Evolutionary conservation across 2,797 vertebrate genomes (phyloP).

Genomic region (Sebastes elongatus): DNA sequence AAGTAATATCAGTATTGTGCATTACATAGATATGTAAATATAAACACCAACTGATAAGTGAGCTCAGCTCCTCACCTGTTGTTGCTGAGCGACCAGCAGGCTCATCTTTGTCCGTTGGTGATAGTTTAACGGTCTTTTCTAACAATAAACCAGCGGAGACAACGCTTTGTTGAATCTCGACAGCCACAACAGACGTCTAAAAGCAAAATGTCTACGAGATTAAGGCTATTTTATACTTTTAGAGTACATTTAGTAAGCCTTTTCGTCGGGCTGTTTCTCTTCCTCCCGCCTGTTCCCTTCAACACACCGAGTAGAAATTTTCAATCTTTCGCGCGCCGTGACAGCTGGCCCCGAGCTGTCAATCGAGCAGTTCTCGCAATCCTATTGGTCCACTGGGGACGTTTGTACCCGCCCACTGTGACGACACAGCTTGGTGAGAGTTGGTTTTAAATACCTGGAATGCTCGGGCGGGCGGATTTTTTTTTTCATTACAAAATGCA

Average conservation of each 20-base stretch:
- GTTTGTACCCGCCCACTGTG: slow-evolving; percentile 27
- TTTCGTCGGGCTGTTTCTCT: not conserved
- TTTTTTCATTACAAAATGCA: not conserved
- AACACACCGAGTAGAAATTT: slow-evolving; percentile 54
- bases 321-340: slow-evolving; percentile 84
- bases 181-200: not conserved
- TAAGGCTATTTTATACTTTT: slow-evolving; percentile 3
- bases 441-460: not conserved
- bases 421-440: not conserved
- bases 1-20: not conserved
- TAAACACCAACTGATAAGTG: not conserved
- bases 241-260: slow-evolving; percentile 24
- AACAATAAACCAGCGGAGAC: slow-evolving; percentile 11
- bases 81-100: slow-evolving; percentile 63
- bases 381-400: slow-evolving; percentile 60
- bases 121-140: not conserved
- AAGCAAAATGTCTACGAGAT: not conserved
- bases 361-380: slow-evolving; percentile 38
- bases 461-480: slow-evolving; percentile 21
- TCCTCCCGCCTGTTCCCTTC: slow-evolving; percentile 81
- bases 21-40: not conserved
- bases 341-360: slow-evolving; percentile 68
- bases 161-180: not conserved
- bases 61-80: slow-evolving; percentile 61
- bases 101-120: slow-evolving; percentile 70